phyloP scores from a whole-genome alignment of 2,797 vertebrate species.

The Danio aesculapii region DNA sequence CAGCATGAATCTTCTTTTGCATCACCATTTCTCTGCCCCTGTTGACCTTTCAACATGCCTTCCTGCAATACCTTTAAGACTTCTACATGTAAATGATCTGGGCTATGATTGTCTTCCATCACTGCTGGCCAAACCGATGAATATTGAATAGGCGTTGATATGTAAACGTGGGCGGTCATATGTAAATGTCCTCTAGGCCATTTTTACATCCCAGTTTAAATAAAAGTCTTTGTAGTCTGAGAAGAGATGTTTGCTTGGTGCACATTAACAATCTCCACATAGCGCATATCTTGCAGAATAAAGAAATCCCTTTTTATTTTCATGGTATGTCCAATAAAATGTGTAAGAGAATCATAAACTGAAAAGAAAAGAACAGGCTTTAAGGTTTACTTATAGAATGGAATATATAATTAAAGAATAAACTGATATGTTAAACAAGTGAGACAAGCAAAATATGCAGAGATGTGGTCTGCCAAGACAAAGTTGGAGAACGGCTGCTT shows the following conservation, averaged over 20 bases:
- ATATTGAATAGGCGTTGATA: constrained; percentile 16
- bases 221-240: not conserved
- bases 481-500: no score
- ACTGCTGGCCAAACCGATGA: constrained; percentile 8
- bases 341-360: not conserved
- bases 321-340: not conserved
- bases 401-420: no score
- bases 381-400: no score
- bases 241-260: not conserved
- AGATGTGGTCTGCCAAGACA: no score
- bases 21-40: not conserved
- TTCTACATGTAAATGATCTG: constrained; percentile 28
- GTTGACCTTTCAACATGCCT: not conserved
- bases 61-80: constrained; percentile 14
- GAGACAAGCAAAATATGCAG: no score
- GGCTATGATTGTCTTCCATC: constrained; percentile 33
- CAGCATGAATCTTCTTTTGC: constrained; percentile 2
- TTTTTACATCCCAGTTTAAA: constrained; percentile 18
- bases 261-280: not conserved
- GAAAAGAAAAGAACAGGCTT: not conserved
- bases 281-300: not conserved
- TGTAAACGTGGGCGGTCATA: constrained; percentile 24
- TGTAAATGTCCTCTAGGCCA: constrained; percentile 14
- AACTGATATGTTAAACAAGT: no score
- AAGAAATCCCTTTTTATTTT: not conserved